A percentile compares a stretch with the other conserved stretches of the same genome.
phyloP scores from a whole-genome alignment of 2,888 invertebrate species.

The Disparrhopalites patrizii region DNA sequence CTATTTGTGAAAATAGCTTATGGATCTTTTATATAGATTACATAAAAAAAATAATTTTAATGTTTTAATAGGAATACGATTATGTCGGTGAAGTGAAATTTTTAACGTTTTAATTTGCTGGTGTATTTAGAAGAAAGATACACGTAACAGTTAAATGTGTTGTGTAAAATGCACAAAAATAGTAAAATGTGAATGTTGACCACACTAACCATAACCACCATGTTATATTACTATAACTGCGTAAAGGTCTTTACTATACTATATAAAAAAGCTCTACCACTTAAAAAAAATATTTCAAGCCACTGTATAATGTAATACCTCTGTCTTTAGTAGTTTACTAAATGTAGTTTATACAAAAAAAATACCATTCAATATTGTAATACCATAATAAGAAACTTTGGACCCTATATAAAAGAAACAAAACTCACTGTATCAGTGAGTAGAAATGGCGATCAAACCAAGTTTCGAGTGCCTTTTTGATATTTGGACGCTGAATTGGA shows the following conservation, averaged over 20 bases:
- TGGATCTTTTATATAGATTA: too few species aligned
- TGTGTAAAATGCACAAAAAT: not conserved
- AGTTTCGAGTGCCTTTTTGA: constrained; percentile 24
- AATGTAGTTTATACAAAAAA: not conserved
- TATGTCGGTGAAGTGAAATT: not conserved
- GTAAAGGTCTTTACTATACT: not conserved
- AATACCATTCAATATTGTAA: too few species aligned
- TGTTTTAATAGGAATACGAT: not conserved
- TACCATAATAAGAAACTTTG: too few species aligned
- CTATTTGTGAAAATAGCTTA: not conserved
- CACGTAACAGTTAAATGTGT: too few species aligned
- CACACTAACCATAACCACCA: not conserved
- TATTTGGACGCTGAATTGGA: constrained; percentile 6
- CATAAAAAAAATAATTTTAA: too few species aligned
- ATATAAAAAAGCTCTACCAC: not conserved
- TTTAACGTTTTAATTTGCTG: not conserved
- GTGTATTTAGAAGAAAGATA: not conserved
- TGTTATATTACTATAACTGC: too few species aligned
- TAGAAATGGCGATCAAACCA: constrained; percentile 6
- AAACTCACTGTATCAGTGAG: not conserved
- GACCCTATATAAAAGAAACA: not conserved
- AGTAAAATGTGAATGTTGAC: not conserved
- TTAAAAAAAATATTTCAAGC: not conserved
- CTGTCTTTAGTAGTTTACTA: not conserved
- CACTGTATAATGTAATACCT: not conserved